Conservation (phyloP, 2,797 vertebrate species). For the Chromobotia macracanthus region DNA sequence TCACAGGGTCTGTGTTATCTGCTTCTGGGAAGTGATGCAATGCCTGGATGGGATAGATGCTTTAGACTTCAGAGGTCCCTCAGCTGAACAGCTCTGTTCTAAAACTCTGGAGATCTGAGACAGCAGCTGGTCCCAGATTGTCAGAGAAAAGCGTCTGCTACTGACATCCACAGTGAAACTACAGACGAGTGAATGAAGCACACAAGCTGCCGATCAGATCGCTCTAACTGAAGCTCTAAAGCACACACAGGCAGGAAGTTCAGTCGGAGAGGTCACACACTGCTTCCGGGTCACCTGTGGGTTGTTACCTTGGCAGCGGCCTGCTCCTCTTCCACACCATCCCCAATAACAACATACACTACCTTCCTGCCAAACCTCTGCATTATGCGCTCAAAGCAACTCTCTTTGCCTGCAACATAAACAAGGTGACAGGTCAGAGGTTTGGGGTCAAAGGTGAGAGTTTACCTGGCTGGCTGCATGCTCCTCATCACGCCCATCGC, state of each 20-base stretch:
- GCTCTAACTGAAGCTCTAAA: conserved; percentile 45
- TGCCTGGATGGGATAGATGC: not conserved
- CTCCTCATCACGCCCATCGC: conserved; percentile 98
- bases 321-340: conserved; percentile 99
- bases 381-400: conserved; percentile 99
- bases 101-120: conserved; percentile 36
- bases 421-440: conserved; percentile 72
- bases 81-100: conserved; percentile 54
- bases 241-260: conserved; percentile 60
- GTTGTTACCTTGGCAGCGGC: conserved; percentile 99
- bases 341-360: conserved; percentile 99
- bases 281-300: conserved; percentile 62
- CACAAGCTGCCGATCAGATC: conserved; percentile 38
- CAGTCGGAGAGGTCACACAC: conserved; percentile 63
- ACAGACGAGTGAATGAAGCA: conserved; percentile 47
- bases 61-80: not conserved
- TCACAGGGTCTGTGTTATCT: not conserved
- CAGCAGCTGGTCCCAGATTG: conserved; percentile 31
- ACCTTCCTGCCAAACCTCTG: conserved; percentile 99
- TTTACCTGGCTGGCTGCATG: conserved; percentile 99
- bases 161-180: too few species aligned
- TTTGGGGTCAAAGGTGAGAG: conserved; percentile 63
- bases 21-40: not conserved
- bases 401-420: conserved; percentile 99
- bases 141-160: conserved; percentile 40